A percentile compares a stretch with the other conserved stretches of the same genome.
phyloP scores from a whole-genome alignment of 2,797 vertebrate genomes.

The Syndactyla subalaris region DNA sequence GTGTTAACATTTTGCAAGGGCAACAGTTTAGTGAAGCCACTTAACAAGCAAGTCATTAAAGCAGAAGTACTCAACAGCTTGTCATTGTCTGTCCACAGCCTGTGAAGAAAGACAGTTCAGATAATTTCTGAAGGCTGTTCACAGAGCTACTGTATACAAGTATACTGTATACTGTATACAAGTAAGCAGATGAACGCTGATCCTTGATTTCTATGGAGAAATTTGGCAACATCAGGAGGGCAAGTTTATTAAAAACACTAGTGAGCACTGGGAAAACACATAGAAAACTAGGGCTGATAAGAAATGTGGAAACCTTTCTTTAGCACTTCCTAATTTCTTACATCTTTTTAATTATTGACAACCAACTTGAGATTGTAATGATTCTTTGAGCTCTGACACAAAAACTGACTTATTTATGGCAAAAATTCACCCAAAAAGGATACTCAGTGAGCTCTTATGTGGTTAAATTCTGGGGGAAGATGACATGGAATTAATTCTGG shows the following conservation, averaged over 20 bases:
- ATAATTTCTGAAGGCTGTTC: neutral
- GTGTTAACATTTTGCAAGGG: neutral
- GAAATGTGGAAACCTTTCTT: neutral
- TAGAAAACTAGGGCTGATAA: neutral
- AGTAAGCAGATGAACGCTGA: neutral
- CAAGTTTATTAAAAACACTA: neutral
- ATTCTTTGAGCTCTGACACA: neutral
- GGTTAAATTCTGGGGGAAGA: neutral
- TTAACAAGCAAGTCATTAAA: neutral
- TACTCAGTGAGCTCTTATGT: accelerated
- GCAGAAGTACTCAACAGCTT: neutral
- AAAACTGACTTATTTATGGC: neutral
- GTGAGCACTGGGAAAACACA: neutral
- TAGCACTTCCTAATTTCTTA: neutral
- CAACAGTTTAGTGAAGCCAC: neutral
- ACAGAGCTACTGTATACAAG: neutral
- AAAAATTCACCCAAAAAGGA: neutral
- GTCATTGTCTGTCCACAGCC: neutral
- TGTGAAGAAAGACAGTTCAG: neutral
- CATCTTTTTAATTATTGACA: neutral
- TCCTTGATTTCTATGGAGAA: neutral
- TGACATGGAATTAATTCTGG: neutral
- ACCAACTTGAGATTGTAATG: accelerated
- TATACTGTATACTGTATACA: neutral
- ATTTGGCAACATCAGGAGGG: neutral